Base-by-base conservation (phyloP, 2,113 vertebrate genomes). In the Microtus oregoni region DNA sequence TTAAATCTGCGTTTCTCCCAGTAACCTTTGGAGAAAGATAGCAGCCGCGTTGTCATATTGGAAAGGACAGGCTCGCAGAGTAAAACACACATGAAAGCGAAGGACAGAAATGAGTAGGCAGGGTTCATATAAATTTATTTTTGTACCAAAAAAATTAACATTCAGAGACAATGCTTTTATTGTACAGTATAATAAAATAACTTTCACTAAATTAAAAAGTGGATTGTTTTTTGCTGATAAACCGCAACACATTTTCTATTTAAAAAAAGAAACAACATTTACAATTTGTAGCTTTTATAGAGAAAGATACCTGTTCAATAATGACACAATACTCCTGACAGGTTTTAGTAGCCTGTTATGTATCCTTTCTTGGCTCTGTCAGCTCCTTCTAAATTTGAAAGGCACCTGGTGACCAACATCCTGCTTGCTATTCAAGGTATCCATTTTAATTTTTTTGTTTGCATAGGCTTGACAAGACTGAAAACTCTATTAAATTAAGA, bases 111-210 rank as follows among this genome's bases (percentile, higher is more conserved):
- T 79, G 88, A 96, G 90, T 90, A 89, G 92, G 79, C 22, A 13
- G 35, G 73, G 98, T 98, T 98, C 98, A 93, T 98, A 98, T 96
- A 98, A 99, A 99, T 98, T 96, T 98, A 98, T 98, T 98, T 96
- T 98, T 96, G 78, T 98, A 98, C 81, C 92, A 97, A 98, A 98
- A 98, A 98, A 97, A 97, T 97, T 95, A 98, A 98, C 93, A 98
- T 98, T 98, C 96, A 97, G 98, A 98, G 96, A 97, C 97, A 98
- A 98, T 89, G 94, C 94, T 98, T 97, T 97, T 98, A 97, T 97
- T 97, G 89, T 98, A 98, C 97, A 98, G 97, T 98, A 98, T 98
- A 99, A 98, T 98, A 99, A 98, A 98, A 98, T 98, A 97, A 97
- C 86, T 88, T 95, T 91, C 96, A 85, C 92, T 97, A 95, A 96